Evolutionary conservation across 92 coral and sea anemone species (phyloP).

Genomic region (Porites lobata): DNA sequence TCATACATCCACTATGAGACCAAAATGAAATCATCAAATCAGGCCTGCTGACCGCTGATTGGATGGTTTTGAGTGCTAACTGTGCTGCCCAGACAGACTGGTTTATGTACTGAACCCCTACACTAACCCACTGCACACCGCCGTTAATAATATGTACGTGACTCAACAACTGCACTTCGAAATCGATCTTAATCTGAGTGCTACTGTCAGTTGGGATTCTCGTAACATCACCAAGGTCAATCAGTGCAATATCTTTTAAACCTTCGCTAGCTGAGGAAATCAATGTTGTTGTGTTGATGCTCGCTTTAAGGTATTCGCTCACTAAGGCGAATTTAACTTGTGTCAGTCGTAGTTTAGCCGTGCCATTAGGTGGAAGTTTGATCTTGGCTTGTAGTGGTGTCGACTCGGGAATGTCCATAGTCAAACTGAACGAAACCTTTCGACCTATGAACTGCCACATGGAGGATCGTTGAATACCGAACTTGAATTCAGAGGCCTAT

Average conservation of each 20-base stretch:
- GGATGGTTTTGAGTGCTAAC: constrained; percentile 55
- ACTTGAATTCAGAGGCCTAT: constrained; percentile 57
- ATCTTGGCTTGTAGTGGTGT: constrained; percentile 62
- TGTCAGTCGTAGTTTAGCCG: constrained; percentile 66
- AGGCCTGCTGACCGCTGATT: constrained; percentile 65
- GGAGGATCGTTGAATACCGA: constrained; percentile 42
- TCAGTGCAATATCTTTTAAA: constrained; percentile 52
- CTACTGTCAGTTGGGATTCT: constrained; percentile 21
- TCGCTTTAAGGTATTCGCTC: constrained; percentile 19
- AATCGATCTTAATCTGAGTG: constrained; percentile 40
- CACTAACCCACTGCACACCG: constrained; percentile 74
- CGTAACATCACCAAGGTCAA: constrained; percentile 74
- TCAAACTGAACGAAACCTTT: constrained; percentile 50
- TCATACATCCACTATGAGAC: neutral
- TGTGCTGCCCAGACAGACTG: constrained; percentile 77
- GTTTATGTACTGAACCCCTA: constrained; percentile 75
- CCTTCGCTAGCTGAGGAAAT: constrained; percentile 66
- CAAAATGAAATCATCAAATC: constrained; percentile 35
- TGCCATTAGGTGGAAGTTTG: constrained; percentile 61
- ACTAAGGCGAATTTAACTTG: constrained; percentile 18
- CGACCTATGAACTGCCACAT: constrained; percentile 73
- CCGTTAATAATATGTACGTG: constrained; percentile 67
- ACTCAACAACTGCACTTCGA: constrained; percentile 73
- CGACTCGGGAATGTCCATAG: constrained; percentile 54
- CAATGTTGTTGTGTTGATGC: constrained; percentile 51